A percentile compares a stretch with the other conserved stretches of the same genome.
Evolutionary conservation across 23 tunicate genomes (phyloP).

Genomic region (Ciona savignyi): DNA sequence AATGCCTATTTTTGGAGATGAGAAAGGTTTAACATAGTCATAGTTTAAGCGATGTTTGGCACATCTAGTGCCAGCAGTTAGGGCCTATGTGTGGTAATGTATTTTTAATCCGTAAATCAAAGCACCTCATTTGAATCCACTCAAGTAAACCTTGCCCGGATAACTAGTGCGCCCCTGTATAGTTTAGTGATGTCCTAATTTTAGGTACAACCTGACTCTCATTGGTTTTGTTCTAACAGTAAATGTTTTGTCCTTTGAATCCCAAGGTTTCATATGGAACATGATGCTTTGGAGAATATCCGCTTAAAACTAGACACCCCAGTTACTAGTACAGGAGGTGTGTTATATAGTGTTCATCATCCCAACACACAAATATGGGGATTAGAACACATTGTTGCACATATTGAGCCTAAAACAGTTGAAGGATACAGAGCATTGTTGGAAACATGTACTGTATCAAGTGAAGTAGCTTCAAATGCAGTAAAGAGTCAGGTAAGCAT

Average conservation of each 20-base stretch:
- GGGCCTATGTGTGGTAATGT: too few species aligned
- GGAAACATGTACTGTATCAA: not conserved
- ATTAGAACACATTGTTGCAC: constrained; percentile 51
- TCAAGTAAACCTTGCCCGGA: too few species aligned
- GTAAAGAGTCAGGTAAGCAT: constrained; percentile 1
- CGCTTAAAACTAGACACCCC: constrained; percentile 12
- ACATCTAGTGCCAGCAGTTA: too few species aligned
- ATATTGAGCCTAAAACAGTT: constrained; percentile 39
- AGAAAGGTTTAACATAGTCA: too few species aligned
- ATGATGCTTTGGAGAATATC: constrained; percentile 5
- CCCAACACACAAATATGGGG: constrained; percentile 40
- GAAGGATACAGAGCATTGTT: not conserved
- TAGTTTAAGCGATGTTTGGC: too few species aligned
- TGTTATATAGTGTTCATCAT: not conserved
- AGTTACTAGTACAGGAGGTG: not conserved
- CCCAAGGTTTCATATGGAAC: constrained; percentile 22
- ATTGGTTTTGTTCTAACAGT: too few species aligned
- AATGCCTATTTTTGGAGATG: too few species aligned
- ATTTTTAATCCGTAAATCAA: too few species aligned
- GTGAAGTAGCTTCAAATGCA: not conserved
- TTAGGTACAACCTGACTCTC: too few species aligned
- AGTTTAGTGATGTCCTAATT: too few species aligned
- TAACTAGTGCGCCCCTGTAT: too few species aligned
- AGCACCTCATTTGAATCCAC: too few species aligned
- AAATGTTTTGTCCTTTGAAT: not conserved